phyloP scores from a whole-genome alignment of 2,888 invertebrate genomes.

The Hyalella azteca region DNA sequence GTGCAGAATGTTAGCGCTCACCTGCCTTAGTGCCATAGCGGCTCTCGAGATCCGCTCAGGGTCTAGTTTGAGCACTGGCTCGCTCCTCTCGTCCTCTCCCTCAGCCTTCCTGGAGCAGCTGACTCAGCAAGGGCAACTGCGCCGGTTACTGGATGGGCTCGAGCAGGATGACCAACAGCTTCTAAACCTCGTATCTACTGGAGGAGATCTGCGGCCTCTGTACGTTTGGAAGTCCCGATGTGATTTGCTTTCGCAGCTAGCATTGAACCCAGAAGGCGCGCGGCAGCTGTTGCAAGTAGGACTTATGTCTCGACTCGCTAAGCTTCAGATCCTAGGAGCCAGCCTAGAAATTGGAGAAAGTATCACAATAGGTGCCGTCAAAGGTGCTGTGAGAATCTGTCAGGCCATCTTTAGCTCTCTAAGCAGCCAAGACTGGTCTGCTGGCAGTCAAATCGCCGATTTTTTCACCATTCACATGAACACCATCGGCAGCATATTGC shows the following conservation, averaged over 20 bases:
- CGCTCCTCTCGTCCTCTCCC: constrained; percentile 27
- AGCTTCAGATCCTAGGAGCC: constrained; percentile 68
- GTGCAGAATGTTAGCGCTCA: constrained; percentile 54
- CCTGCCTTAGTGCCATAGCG: constrained; percentile 52
- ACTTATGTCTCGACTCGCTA: constrained; percentile 70
- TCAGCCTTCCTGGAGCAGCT: constrained; percentile 49
- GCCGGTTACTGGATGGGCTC: constrained; percentile 52
- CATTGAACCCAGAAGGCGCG: constrained; percentile 73
- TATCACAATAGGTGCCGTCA: constrained; percentile 72
- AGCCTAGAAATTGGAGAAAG: constrained; percentile 42
- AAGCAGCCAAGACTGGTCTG: constrained; percentile 82
- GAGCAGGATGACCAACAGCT: constrained; percentile 52
- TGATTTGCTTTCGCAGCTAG: constrained; percentile 75
- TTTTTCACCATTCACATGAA: constrained; percentile 82
- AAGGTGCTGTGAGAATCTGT: constrained; percentile 81
- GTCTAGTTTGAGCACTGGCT: constrained; percentile 44
- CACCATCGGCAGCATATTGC: constrained; percentile 77
- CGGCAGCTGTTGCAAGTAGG: constrained; percentile 61
- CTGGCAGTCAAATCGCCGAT: constrained; percentile 78
- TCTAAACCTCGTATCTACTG: constrained; percentile 43
- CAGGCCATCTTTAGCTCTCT: constrained; percentile 81
- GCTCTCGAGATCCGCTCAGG: constrained; percentile 53
- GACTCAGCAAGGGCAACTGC: constrained; percentile 49
- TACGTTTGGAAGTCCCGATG: constrained; percentile 58
- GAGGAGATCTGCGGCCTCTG: constrained; percentile 50